These are phyloP conservation scores for Ectropis crepuscularia DNA, from an alignment of 2,888 invertebrate species.

Conservation along the genomic window DNA sequence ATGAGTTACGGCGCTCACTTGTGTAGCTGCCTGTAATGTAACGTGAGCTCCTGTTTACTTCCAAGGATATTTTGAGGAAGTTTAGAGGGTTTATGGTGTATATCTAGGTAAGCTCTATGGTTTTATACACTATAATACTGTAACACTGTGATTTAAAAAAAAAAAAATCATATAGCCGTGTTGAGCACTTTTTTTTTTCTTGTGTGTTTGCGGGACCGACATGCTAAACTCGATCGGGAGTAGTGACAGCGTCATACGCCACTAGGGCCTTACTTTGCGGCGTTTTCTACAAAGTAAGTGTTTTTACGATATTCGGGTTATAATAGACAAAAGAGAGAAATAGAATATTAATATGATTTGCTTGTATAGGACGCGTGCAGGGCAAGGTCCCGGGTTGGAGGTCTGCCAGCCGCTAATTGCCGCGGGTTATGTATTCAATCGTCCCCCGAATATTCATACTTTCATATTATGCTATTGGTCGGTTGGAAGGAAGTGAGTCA, in stretches of 20 bases:
- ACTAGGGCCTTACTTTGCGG: too few relatives aligned
- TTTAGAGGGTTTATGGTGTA: not conserved
- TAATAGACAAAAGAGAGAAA: not conserved
- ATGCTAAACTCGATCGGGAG: too few relatives aligned
- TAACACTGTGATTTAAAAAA: too few relatives aligned
- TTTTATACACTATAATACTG: not conserved
- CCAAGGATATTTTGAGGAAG: slow-evolving; percentile 5
- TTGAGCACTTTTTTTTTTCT: too few relatives aligned
- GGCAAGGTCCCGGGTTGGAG: slow-evolving; percentile 57
- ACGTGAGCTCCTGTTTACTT: slow-evolving; percentile 17
- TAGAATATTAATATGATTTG: slow-evolving; percentile 3
- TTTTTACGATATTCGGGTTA: too few relatives aligned
- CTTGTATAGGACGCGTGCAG: slow-evolving; percentile 46
- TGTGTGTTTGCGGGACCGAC: too few relatives aligned
- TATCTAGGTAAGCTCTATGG: too few relatives aligned
- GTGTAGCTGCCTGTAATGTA: slow-evolving; percentile 24
- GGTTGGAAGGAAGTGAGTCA: too few relatives aligned
- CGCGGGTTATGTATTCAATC: slow-evolving; percentile 68
- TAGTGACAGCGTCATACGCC: too few relatives aligned
- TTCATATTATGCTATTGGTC: not conserved
- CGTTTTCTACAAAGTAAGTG: too few relatives aligned
- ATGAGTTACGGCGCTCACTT: slow-evolving; percentile 19
- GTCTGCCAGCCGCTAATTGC: slow-evolving; percentile 73
- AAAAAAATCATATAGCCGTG: too few relatives aligned
- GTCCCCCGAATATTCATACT: not conserved